Conservation (phyloP, 2,113 vertebrate genomes). For the Megaleporinus macrocephalus region DNA sequence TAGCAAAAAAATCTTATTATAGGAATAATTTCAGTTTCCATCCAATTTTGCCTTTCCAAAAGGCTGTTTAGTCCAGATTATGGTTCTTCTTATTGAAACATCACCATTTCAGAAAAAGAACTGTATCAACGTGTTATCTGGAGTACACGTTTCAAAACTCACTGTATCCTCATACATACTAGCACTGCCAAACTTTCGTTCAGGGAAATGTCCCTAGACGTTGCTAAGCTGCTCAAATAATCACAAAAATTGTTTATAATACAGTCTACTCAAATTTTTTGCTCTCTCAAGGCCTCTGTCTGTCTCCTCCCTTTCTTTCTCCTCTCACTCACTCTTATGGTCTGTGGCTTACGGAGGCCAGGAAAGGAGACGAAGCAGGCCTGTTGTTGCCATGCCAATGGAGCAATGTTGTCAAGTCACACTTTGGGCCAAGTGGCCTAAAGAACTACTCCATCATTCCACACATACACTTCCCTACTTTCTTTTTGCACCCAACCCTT, state of each 20-base stretch:
- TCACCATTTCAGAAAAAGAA: too few species aligned
- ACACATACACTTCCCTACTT: not conserved
- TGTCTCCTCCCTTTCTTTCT: not conserved
- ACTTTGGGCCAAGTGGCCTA: constrained; percentile 65
- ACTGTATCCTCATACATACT: not conserved
- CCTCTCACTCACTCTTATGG: constrained; percentile 1
- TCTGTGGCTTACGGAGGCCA: constrained; percentile 47
- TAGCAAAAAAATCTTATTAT: too few species aligned
- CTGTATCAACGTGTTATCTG: too few species aligned
- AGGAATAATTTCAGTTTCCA: too few species aligned
- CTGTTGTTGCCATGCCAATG: constrained; percentile 68
- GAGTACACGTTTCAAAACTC: not conserved
- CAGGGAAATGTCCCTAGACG: too few species aligned
- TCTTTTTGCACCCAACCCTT: not conserved
- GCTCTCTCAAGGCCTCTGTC: not conserved
- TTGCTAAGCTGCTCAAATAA: too few species aligned
- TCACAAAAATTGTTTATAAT: too few species aligned
- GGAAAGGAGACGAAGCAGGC: constrained; percentile 64
- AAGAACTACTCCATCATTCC: not conserved
- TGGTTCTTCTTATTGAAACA: too few species aligned
- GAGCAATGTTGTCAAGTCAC: constrained; percentile 66
- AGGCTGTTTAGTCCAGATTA: too few species aligned
- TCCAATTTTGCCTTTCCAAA: too few species aligned
- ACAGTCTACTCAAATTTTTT: too few species aligned
- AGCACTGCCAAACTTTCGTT: too few species aligned